Percentiles rank a stretch among this genome's conserved stretches.
Conservation (phyloP, 1,140 invertebrate genomes). For the Platyscapa corneri region DNA sequence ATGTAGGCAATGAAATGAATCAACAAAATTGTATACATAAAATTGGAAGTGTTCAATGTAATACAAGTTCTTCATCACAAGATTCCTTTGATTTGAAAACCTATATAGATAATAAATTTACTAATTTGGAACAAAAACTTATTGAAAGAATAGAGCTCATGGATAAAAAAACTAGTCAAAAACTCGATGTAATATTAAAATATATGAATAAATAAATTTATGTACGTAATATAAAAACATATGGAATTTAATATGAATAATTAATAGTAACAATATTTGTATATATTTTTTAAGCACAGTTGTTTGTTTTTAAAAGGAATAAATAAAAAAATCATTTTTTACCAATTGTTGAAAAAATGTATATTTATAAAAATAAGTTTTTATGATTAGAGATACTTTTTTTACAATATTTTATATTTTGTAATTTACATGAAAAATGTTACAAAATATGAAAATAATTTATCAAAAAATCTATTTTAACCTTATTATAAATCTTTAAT, state of each 20-base stretch:
- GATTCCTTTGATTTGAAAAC: slow-evolving; percentile 53
- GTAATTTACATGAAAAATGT: slow-evolving; percentile 36
- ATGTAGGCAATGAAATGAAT: neutral
- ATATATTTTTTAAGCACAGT: slow-evolving; percentile 22
- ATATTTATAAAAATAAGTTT: slow-evolving; percentile 43
- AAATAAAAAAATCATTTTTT: slow-evolving; percentile 28
- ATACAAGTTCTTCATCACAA: slow-evolving; percentile 19
- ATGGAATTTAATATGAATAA: slow-evolving; percentile 48
- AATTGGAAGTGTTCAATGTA: slow-evolving; percentile 31
- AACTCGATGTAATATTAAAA: slow-evolving; percentile 66
- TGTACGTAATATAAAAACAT: slow-evolving; percentile 61
- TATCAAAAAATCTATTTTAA: slow-evolving; percentile 34
- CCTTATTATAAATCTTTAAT: slow-evolving; percentile 29
- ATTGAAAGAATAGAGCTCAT: slow-evolving; percentile 62
- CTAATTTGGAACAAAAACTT: slow-evolving; percentile 66
- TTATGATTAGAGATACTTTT: neutral
- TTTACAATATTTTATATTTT: slow-evolving; percentile 23
- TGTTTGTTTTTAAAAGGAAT: neutral
- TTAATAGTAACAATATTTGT: neutral
- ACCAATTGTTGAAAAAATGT: slow-evolving; percentile 18
- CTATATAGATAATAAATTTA: slow-evolving; percentile 68
- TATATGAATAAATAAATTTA: too few species aligned
- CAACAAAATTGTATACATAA: neutral
- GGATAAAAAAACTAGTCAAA: slow-evolving; percentile 62
- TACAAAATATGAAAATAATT: slow-evolving; percentile 45